Evolutionary conservation across 2,113 vertebrate genomes (phyloP).

Genomic region (Pseudois nayaur): DNA sequence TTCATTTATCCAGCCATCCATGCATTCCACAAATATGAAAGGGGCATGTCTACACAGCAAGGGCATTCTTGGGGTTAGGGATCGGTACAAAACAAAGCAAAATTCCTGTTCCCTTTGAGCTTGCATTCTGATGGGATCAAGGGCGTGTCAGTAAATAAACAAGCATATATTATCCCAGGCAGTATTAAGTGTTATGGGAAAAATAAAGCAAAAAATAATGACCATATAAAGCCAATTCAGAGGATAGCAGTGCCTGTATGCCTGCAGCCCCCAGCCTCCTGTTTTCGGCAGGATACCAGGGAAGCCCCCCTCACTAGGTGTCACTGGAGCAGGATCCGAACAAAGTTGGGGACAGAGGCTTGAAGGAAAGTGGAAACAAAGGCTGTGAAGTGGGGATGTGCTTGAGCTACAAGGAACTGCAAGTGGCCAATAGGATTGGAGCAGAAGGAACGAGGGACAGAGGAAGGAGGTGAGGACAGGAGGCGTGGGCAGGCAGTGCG

Average conservation of each 20-base stretch:
- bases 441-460: fast-evolving
- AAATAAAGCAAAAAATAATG: background rate
- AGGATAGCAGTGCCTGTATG: background rate
- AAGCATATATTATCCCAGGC: background rate
- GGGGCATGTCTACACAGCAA: background rate
- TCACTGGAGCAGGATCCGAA: background rate
- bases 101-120: background rate
- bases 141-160: background rate
- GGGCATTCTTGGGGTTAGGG: background rate
- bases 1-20: background rate
- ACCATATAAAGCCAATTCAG: background rate
- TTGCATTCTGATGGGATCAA: background rate
- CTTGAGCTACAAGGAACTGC: background rate
- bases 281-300: fast-evolving
- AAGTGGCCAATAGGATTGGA: background rate
- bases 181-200: background rate
- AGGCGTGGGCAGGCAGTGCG: background rate
- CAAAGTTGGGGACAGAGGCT: background rate
- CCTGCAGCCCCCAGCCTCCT: background rate
- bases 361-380: background rate
- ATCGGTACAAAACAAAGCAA: background rate
- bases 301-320: background rate
- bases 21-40: background rate
- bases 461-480: background rate
- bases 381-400: too few relatives aligned